phyloP scores from a whole-genome alignment of 2,797 vertebrate genomes.

The Miichthys miiuy region DNA sequence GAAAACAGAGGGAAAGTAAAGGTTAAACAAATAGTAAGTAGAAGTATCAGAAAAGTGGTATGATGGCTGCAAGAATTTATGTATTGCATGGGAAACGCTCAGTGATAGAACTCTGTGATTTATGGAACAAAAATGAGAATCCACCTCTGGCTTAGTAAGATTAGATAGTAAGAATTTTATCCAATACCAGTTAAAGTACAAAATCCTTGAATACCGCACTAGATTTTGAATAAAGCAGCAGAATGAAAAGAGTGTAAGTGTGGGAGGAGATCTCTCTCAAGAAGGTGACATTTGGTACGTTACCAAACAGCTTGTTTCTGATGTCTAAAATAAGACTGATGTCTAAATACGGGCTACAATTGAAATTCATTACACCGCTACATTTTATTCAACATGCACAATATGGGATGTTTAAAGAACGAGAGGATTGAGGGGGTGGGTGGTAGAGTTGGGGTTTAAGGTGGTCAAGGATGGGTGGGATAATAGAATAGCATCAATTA shows the following conservation, averaged over 20 bases:
- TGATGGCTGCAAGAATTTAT: neutral
- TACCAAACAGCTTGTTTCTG: conserved; percentile 23
- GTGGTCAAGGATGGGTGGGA: conserved; percentile 9
- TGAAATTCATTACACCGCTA: conserved; percentile 32
- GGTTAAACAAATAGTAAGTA: neutral
- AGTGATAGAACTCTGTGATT: neutral
- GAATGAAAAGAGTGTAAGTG: conserved; percentile 4
- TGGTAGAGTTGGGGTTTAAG: conserved; percentile 3
- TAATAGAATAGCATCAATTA: conserved; percentile 30
- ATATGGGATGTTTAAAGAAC: neutral
- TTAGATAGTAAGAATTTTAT: neutral
- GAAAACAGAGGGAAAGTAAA: conserved; percentile 13
- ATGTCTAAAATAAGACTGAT: conserved; percentile 31
- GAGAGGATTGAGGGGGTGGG: neutral
- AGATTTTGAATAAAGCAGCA: conserved; percentile 31
- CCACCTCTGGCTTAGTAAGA: conserved; percentile 7
- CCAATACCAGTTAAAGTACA: conserved; percentile 9
- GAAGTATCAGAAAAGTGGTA: neutral
- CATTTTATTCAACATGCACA: conserved; percentile 28
- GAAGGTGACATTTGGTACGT: conserved; percentile 10
- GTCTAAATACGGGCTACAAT: conserved; percentile 29
- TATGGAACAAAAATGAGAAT: conserved; percentile 13
- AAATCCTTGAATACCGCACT: conserved; percentile 5
- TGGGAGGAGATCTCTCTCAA: conserved; percentile 11
- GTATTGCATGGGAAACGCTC: neutral